These are phyloP conservation scores for Sthenelais limicola DNA, from an alignment of 2,888 invertebrate genomes.

Conservation along the genomic window DNA sequence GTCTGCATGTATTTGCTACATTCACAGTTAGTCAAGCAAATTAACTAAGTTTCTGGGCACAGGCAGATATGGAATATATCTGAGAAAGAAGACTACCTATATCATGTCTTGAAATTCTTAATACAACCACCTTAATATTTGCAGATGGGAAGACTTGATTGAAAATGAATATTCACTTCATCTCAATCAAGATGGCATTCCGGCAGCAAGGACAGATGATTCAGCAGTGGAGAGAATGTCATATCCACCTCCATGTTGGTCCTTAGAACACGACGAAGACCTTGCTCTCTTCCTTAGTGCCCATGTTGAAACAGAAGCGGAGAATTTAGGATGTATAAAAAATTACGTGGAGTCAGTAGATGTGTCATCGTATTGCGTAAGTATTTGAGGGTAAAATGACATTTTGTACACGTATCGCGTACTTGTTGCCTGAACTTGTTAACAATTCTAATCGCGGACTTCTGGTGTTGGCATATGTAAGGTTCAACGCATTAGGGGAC, in stretches of 20 bases:
- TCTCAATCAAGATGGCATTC: slow-evolving; percentile 53
- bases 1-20: too few species aligned
- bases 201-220: slow-evolving; percentile 56
- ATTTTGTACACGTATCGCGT: too few species aligned
- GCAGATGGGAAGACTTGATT: slow-evolving; percentile 67
- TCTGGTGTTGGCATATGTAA: too few species aligned
- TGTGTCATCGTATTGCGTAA: slow-evolving; percentile 69
- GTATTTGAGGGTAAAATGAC: too few species aligned
- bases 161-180: slow-evolving; percentile 62
- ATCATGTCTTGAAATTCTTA: too few species aligned
- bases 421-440: too few species aligned
- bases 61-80: too few species aligned
- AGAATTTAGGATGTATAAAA: slow-evolving; percentile 66
- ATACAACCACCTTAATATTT: neutral
- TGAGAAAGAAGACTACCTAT: too few species aligned
- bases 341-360: slow-evolving; percentile 69
- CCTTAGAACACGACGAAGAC: slow-evolving; percentile 68
- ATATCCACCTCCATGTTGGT: slow-evolving; percentile 62
- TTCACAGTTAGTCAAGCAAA: too few species aligned
- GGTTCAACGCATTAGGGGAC: too few species aligned
- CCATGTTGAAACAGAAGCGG: slow-evolving; percentile 63
- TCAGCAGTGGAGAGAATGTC: slow-evolving; percentile 60
- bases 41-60: too few species aligned
- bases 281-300: slow-evolving; percentile 66
- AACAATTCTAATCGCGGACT: too few species aligned